Percentiles rank a stretch among this genome's conserved stretches.
These are phyloP conservation scores for Lampris megalopsis DNA, from an alignment of 2,113 vertebrate species.

Conservation along the genomic window DNA sequence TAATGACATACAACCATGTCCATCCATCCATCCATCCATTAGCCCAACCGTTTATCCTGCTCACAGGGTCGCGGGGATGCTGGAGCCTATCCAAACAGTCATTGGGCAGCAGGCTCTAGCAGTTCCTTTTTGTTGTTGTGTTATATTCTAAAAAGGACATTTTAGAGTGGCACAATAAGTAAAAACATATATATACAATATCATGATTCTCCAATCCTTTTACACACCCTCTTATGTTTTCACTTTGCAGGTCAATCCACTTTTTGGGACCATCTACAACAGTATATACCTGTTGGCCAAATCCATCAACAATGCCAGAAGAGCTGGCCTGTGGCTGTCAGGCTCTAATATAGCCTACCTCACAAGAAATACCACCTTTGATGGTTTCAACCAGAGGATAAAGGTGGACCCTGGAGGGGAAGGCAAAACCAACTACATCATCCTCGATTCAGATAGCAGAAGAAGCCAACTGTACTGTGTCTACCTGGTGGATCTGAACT, in stretches of 20 bases:
- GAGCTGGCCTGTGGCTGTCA: slow-evolving; percentile 67
- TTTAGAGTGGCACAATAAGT: not conserved
- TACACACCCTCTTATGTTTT: not conserved
- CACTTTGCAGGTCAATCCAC: slow-evolving; percentile 85
- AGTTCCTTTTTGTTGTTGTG: not conserved
- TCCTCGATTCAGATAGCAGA: slow-evolving; percentile 87
- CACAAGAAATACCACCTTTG: slow-evolving; percentile 82
- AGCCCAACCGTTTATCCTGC: too few species aligned
- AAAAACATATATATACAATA: not conserved
- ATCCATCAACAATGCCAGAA: slow-evolving; percentile 81
- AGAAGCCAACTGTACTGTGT: slow-evolving; percentile 83
- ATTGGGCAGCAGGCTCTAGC: too few species aligned
- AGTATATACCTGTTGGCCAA: slow-evolving; percentile 88
- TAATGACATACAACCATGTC: too few species aligned
- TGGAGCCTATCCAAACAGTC: too few species aligned
- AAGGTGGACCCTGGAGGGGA: slow-evolving; percentile 80
- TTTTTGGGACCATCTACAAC: slow-evolving; percentile 95
- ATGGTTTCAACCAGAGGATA: slow-evolving; percentile 88
- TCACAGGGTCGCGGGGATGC: too few species aligned
- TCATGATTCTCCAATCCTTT: not conserved
- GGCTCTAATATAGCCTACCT: slow-evolving; percentile 82
- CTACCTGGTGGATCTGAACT: slow-evolving; percentile 81
- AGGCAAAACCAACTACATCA: slow-evolving; percentile 82
- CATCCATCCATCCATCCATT: too few species aligned
- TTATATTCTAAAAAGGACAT: not conserved